Percentiles rank a stretch among this genome's conserved stretches.
Conservation (phyloP, 2,888 invertebrate species). For the Drosophila trichaetosa region DNA sequence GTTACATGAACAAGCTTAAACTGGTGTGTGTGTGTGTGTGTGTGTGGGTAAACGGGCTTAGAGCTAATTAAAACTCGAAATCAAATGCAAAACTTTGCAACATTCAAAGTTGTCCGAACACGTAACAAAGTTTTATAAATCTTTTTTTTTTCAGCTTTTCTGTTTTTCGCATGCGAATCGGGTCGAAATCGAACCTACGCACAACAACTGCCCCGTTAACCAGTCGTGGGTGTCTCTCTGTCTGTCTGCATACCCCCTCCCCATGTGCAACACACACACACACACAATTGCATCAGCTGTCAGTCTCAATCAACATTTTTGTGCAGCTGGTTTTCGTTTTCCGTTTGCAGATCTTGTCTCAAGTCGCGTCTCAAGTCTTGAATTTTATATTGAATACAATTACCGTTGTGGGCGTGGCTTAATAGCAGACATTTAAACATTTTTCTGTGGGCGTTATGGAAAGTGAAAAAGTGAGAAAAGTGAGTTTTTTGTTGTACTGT, state of each 20-base stretch:
- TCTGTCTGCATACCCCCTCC: not conserved
- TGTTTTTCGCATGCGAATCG: constrained; percentile 34
- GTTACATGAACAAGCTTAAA: constrained; percentile 51
- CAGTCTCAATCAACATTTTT: constrained; percentile 63
- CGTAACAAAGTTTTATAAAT: constrained; percentile 29
- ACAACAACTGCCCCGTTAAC: constrained; percentile 22
- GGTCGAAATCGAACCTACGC: constrained; percentile 29
- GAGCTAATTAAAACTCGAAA: constrained; percentile 76
- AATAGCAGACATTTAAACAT: constrained; percentile 8
- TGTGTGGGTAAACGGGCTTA: constrained; percentile 75
- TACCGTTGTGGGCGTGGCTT: constrained; percentile 43
- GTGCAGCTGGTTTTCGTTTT: constrained; percentile 58
- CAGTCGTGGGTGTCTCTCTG: constrained; percentile 39
- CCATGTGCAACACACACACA: not conserved
- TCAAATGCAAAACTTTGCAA: constrained; percentile 58
- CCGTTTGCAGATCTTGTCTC: constrained; percentile 60
- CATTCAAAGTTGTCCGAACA: constrained; percentile 50
- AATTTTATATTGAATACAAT: constrained; percentile 61
- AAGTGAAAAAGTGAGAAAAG: constrained; percentile 45
- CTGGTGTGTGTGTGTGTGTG: not conserved
- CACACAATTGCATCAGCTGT: constrained; percentile 30
- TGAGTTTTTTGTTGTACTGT: too few relatives aligned
- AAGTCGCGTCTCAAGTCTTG: constrained; percentile 48
- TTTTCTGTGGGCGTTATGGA: constrained; percentile 32
- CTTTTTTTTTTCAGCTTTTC: not conserved